A percentile compares a stretch with the other conserved stretches of the same genome.
phyloP scores from a whole-genome alignment of 2,113 vertebrate species.

The Otis tarda region DNA sequence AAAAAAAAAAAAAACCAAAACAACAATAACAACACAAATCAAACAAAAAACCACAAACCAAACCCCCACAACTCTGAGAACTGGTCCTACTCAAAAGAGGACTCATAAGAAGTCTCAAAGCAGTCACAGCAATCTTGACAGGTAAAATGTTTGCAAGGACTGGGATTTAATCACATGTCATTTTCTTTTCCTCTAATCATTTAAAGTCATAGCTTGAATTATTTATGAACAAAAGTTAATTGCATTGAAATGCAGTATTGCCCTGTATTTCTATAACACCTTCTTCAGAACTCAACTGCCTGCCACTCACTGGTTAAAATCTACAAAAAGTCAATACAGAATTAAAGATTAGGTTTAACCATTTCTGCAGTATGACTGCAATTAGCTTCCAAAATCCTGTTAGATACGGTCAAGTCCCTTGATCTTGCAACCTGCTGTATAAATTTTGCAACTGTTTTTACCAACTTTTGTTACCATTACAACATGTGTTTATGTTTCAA shows the following conservation, averaged over 20 bases:
- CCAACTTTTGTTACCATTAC: background rate
- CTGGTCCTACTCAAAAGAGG: background rate
- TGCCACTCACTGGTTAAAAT: conserved; percentile 2
- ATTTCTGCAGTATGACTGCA: background rate
- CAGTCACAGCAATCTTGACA: background rate
- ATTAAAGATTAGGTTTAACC: background rate
- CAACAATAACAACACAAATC: background rate
- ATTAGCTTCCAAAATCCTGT: background rate
- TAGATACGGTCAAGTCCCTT: background rate
- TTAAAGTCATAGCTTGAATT: conserved; percentile 45
- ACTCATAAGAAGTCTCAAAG: background rate
- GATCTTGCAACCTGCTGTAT: background rate
- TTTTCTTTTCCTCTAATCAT: conserved; percentile 45
- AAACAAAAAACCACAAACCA: background rate
- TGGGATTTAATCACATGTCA: conserved; percentile 15
- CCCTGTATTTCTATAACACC: background rate
- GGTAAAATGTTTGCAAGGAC: conserved; percentile 24
- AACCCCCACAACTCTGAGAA: background rate
- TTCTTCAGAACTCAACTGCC: background rate
- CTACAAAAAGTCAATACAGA: background rate
- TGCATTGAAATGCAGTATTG: conserved; percentile 6
- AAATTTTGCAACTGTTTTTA: background rate
- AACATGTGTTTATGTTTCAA: background rate
- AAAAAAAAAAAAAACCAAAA: background rate
- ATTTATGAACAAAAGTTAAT: conserved; percentile 50